Evolutionary conservation across 2,113 vertebrate species (phyloP).

Genomic region (Catagonus wagneri): DNA sequence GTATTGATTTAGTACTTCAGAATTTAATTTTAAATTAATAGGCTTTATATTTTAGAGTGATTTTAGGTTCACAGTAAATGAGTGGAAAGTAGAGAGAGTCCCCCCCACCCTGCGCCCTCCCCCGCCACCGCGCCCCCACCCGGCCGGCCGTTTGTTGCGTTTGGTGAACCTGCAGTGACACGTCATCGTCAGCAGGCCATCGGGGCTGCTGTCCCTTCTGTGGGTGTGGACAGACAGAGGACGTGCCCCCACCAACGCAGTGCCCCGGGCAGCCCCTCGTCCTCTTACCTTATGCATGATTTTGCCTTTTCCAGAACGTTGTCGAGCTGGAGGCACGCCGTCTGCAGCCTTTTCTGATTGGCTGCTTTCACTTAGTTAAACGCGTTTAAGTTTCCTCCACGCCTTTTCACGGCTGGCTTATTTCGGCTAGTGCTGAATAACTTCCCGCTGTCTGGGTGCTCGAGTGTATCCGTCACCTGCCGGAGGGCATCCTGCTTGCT

Average conservation of each 20-base stretch:
- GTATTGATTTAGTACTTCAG: background rate
- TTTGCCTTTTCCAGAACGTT: background rate
- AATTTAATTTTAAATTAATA: background rate
- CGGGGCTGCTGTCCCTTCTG: background rate
- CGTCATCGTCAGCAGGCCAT: rapidly evolving
- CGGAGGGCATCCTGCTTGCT: background rate
- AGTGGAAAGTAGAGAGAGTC: rapidly evolving
- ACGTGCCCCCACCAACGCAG: rapidly evolving
- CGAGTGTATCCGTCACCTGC: background rate
- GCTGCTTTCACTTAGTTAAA: background rate
- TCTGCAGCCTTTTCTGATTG: rapidly evolving
- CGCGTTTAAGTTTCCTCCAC: rapidly evolving
- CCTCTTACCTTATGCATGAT: rapidly evolving
- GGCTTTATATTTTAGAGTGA: background rate
- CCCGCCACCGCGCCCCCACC: rapidly evolving
- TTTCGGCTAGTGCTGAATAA: background rate
- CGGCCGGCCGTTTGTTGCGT: rapidly evolving
- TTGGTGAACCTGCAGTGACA: rapidly evolving
- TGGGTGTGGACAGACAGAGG: background rate
- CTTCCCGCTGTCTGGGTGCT: background rate
- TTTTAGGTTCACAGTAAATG: background rate
- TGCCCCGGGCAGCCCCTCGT: background rate
- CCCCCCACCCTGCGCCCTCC: rapidly evolving
- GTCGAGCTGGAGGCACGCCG: background rate
- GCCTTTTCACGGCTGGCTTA: background rate